phyloP scores from a whole-genome alignment of 2,797 vertebrate genomes.

The Hyperoplus lanceolatus region DNA sequence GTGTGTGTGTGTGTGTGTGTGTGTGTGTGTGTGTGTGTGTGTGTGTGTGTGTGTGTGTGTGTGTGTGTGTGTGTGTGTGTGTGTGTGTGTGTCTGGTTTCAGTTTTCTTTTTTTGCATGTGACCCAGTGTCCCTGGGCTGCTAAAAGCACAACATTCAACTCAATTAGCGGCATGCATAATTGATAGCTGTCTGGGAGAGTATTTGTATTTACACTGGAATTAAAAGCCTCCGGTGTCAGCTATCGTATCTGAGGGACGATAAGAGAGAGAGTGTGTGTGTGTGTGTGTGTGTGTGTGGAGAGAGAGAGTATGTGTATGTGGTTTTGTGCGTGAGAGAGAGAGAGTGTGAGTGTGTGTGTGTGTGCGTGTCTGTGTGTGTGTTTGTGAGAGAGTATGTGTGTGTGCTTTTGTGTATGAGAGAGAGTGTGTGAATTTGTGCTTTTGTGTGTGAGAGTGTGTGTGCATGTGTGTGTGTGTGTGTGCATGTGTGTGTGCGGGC shows the following conservation, averaged over 20 bases:
- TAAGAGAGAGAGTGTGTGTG: slow-evolving; percentile 36
- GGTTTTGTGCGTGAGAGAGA: no score
- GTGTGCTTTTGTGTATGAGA: no score
- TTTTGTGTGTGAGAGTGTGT: no score
- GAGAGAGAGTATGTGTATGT: no score
- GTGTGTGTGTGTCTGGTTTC: slow-evolving; percentile 68
- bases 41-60: not conserved
- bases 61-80: slow-evolving; percentile 28
- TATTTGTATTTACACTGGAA: slow-evolving; percentile 89
- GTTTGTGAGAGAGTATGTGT: no score
- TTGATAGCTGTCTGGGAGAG: slow-evolving; percentile 87
- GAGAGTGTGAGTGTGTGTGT: no score
- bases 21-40: slow-evolving; percentile 1
- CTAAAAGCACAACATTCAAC: slow-evolving; percentile 86
- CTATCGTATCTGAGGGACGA: slow-evolving; percentile 73
- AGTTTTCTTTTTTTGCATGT: slow-evolving; percentile 59
- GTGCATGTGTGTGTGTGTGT: no score
- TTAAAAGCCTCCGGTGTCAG: slow-evolving; percentile 89
- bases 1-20: no score
- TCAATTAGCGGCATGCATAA: slow-evolving; percentile 88
- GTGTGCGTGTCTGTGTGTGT: no score
- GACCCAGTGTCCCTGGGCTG: slow-evolving; percentile 71
- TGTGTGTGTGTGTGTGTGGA: slow-evolving; percentile 12
- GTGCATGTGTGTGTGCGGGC: no score
- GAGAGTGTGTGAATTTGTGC: no score